Conservation (phyloP, 2,888 invertebrate genomes). For the Malthinus flaveolus region DNA sequence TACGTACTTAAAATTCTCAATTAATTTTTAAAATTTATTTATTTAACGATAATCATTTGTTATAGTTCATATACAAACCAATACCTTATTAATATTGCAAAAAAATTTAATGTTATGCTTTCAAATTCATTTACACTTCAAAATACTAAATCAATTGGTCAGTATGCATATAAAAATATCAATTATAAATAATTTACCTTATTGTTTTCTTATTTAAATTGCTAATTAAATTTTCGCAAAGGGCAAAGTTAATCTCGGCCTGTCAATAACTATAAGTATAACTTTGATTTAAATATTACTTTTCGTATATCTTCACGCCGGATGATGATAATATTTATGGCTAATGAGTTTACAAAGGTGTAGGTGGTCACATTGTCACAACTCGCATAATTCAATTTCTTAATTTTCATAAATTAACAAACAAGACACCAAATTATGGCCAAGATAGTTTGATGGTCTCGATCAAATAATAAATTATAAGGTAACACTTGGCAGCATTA, state of each 20-base stretch:
- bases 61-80: too few species aligned
- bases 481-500: neutral
- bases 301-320: too few species aligned
- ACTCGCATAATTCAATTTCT: neutral
- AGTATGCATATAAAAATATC: too few species aligned
- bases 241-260: conserved; percentile 16
- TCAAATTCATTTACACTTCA: too few species aligned
- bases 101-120: too few species aligned
- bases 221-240: conserved; percentile 11
- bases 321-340: conserved; percentile 26
- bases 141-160: too few species aligned
- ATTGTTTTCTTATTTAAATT: conserved; percentile 1
- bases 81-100: too few species aligned
- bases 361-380: conserved; percentile 30
- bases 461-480: neutral
- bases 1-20: too few species aligned
- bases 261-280: conserved; percentile 6
- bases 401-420: conserved; percentile 7
- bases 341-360: conserved; percentile 27
- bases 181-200: neutral
- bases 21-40: too few species aligned
- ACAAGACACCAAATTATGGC: too few species aligned
- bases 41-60: too few species aligned
- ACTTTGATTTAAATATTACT: neutral
- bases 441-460: neutral